Evolutionary conservation across 2,113 vertebrate species (phyloP).

Genomic region (Rattus norvegicus): DNA sequence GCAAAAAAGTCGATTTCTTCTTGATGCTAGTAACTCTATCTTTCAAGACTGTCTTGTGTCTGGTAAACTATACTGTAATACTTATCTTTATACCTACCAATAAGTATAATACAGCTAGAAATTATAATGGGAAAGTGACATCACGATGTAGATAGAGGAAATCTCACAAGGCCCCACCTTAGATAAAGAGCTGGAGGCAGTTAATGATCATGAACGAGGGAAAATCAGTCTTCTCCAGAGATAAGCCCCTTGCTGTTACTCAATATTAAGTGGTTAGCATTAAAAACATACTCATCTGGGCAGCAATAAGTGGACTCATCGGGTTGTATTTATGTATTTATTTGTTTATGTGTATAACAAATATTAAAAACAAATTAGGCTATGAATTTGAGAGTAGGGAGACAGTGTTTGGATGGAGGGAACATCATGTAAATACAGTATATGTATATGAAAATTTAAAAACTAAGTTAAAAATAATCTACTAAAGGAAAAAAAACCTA

Average conservation of each 20-base stretch:
- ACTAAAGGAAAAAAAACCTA: background rate
- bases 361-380: background rate
- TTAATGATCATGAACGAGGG: background rate
- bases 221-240: background rate
- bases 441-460: background rate
- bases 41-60: background rate
- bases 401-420: background rate
- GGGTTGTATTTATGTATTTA: background rate
- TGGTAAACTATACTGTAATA: background rate
- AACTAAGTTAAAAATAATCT: background rate
- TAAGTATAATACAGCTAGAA: background rate
- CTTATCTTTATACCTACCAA: background rate
- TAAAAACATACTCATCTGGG: background rate
- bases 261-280: background rate
- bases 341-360: background rate
- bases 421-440: background rate
- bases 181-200: background rate
- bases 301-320: background rate
- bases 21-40: background rate
- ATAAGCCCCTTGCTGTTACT: background rate
- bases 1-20: background rate
- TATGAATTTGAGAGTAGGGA: background rate
- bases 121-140: background rate
- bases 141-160: background rate
- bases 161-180: background rate